Evolutionary conservation across 2,888 invertebrate species (phyloP), one percentile per base, ranked within the genome.

Genomic region (Papilio demoleus): DNA sequence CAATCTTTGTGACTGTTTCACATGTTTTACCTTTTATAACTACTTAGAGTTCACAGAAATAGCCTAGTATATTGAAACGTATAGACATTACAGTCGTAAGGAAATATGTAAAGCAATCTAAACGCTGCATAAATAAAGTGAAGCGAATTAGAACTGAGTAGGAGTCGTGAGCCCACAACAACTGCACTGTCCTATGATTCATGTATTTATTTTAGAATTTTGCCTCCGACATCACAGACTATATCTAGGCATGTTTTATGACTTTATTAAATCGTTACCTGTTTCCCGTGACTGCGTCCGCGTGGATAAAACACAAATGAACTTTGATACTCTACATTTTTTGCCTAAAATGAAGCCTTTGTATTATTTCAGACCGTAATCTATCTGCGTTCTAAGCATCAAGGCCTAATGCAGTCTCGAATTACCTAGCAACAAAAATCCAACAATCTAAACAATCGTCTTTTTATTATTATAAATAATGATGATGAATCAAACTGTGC

Each of bases 111-210:
- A 65, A 58, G 17, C 42, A 60, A 60, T 60, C 38, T 60, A 40
- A 36, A 38, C 59, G 22, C 38, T 60, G 59, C 59, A 60, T 58
- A 58, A 34, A 34, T 36, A 60, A 36, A 40, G 60, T 38, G 59
- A 45, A 59, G 65, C 59, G 65, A 66, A 66, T 66, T 59, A 58
- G 59, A 66, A 59, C 34, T 59, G 65, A 66, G 65, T 66, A 66
- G 65, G 65, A 47, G 58, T 42, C 47, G 59, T 66, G 36, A 66
- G 45, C 65, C 65, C 65, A 58, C 65, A 47, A 64, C 64, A 66
- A 59, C 65, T 66, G 65, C 59, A 66, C 36, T 66, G 22, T 34
- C 45, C 27, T 36, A 47, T 50, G 62, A 53, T 65, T 65, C 65
- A 65, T 38, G 27, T 65, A 56, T 65, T 65, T 65, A 65, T 53